Percentiles rank a stretch among this genome's conserved stretches.
Conservation (phyloP, 2,797 vertebrate genomes). For the Argentina silus region DNA sequence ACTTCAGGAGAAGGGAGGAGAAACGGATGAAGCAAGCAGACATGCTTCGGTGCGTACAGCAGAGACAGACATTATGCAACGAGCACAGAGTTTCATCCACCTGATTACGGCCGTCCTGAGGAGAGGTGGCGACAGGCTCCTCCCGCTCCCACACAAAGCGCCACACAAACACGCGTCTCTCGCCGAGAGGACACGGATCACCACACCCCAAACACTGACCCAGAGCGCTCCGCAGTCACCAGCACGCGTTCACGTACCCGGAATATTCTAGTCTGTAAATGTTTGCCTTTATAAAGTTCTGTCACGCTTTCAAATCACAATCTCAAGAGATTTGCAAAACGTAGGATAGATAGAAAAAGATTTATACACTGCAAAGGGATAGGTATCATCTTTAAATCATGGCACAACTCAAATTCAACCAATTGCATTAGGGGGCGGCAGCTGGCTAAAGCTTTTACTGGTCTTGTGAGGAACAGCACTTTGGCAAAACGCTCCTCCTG, state of each 20-base stretch:
- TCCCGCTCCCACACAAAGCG: background rate
- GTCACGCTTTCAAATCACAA: background rate
- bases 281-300: too few species aligned
- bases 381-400: background rate
- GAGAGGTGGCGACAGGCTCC: background rate
- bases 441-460: background rate
- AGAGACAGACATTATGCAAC: constrained; percentile 47
- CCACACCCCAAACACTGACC: too few species aligned
- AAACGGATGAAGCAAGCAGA: constrained; percentile 37
- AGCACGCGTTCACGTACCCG: too few species aligned
- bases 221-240: too few species aligned
- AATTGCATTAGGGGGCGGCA: background rate
- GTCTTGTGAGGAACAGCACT: constrained; percentile 11
- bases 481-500: constrained; percentile 34
- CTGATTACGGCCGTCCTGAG: background rate
- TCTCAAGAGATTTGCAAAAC: background rate
- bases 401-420: background rate
- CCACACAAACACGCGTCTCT: background rate
- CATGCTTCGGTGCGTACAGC: constrained; percentile 59
- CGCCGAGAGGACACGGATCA: background rate
- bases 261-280: too few species aligned
- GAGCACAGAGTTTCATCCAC: background rate
- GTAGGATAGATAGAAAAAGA: background rate
- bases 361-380: background rate
- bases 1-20: too few species aligned